These are phyloP conservation scores for Notocelia uddmanniana DNA, from an alignment of 2,888 invertebrate genomes.

Conservation along the genomic window DNA sequence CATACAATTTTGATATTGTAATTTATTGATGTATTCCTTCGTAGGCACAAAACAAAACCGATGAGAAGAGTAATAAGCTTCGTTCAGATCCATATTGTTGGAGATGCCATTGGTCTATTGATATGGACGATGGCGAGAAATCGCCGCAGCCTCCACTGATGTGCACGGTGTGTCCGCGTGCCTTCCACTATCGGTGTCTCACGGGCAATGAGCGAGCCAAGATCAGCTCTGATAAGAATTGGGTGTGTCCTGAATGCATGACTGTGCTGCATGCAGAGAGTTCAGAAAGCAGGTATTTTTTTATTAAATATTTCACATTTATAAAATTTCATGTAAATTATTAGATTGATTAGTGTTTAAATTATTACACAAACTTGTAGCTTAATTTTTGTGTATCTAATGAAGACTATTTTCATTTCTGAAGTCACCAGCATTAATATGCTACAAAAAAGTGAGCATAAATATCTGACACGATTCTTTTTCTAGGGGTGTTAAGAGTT, in stretches of 20 bases:
- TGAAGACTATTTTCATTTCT: too few species aligned
- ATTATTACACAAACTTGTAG: too few species aligned
- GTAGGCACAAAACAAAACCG: not conserved
- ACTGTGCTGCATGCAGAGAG: constrained; percentile 90
- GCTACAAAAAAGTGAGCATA: too few species aligned
- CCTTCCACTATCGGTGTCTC: constrained; percentile 93
- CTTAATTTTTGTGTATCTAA: too few species aligned
- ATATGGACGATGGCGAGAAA: constrained; percentile 74
- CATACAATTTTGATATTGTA: not conserved
- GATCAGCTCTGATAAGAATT: constrained; percentile 75
- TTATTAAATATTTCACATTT: not conserved
- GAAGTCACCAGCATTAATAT: too few species aligned
- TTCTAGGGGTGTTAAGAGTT: too few species aligned
- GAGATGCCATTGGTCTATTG: constrained; percentile 93
- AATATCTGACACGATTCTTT: too few species aligned
- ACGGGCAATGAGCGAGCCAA: constrained; percentile 77
- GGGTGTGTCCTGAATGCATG: constrained; percentile 96
- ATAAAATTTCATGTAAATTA: not conserved
- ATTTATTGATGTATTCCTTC: not conserved
- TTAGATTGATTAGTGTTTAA: not conserved
- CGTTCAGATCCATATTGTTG: constrained; percentile 94
- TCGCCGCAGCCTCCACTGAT: constrained; percentile 71
- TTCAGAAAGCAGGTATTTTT: constrained; percentile 87
- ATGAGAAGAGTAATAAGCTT: constrained; percentile 60
- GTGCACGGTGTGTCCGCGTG: constrained; percentile 94